Conservation (phyloP, 2,113 vertebrate genomes). For the Nothocercus julius region DNA sequence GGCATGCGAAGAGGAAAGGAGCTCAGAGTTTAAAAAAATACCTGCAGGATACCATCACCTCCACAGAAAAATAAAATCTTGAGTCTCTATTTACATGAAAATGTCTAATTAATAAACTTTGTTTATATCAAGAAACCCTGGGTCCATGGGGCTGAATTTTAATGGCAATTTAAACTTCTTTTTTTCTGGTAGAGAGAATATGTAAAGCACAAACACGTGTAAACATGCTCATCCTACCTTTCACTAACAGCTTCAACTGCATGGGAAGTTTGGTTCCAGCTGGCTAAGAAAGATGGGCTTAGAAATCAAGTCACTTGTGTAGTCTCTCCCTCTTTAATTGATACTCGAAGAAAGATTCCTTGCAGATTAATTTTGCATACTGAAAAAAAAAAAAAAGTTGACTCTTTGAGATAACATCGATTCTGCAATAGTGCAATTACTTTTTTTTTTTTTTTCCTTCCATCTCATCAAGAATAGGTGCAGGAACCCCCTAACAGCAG, state of each 20-base stretch:
- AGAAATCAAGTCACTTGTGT: background rate
- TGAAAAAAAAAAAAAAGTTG: background rate
- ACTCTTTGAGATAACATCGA: background rate
- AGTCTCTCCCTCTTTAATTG: slow-evolving; percentile 35
- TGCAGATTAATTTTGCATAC: background rate
- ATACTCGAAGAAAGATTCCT: slow-evolving; percentile 24
- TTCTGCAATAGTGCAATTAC: background rate
- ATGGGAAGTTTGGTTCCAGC: slow-evolving; percentile 12
- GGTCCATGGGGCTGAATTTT: background rate
- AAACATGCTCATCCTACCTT: background rate
- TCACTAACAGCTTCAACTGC: slow-evolving; percentile 10
- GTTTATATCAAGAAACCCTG: background rate
- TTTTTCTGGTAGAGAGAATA: background rate
- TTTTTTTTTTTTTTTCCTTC: background rate
- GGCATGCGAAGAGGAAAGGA: background rate
- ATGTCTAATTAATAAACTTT: background rate
- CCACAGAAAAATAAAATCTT: background rate
- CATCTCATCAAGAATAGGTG: background rate
- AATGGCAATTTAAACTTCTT: background rate
- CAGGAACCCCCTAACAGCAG: background rate
- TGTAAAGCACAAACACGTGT: background rate
- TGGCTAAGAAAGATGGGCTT: slow-evolving; percentile 18
- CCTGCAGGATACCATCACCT: background rate
- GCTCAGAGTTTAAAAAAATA: background rate
- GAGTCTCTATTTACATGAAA: background rate